phyloP scores from a whole-genome alignment of 2,888 invertebrate genomes.

The Drosophila nigricruria region DNA sequence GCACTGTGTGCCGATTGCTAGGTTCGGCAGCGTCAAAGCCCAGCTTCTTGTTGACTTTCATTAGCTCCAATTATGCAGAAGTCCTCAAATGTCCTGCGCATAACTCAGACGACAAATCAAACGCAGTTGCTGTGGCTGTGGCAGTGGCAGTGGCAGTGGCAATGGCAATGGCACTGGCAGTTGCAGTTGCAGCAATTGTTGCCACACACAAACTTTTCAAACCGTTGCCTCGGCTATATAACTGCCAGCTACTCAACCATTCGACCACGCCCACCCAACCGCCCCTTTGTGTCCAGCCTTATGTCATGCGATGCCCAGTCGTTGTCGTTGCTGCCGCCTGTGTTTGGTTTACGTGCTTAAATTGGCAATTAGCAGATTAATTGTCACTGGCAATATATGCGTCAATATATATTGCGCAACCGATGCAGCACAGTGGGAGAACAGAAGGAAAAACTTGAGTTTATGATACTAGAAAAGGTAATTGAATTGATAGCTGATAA shows the following conservation, averaged over 20 bases:
- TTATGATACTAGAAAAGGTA: neutral
- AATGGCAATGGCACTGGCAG: constrained; percentile 6
- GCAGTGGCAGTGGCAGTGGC: constrained; percentile 27
- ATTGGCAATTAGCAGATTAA: constrained; percentile 81
- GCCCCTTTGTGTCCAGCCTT: neutral
- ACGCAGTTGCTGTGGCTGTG: constrained; percentile 49
- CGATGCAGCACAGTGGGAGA: constrained; percentile 39
- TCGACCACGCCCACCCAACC: neutral
- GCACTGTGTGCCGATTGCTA: constrained; percentile 31
- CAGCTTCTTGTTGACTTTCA: constrained; percentile 62
- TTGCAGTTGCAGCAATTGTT: constrained; percentile 35
- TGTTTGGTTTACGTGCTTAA: constrained; percentile 81
- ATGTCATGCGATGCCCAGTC: constrained; percentile 25
- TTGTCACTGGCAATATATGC: constrained; percentile 80
- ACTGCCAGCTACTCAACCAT: constrained; percentile 29
- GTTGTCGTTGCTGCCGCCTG: constrained; percentile 52
- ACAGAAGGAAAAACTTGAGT: too few species aligned
- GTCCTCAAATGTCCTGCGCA: constrained; percentile 60
- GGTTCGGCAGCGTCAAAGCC: constrained; percentile 10
- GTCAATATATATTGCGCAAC: constrained; percentile 76
- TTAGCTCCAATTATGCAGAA: constrained; percentile 70
- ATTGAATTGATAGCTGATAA: neutral
- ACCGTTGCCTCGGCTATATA: constrained; percentile 51
- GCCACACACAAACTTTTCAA: constrained; percentile 53
- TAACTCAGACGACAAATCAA: constrained; percentile 66